Evolutionary conservation across 1,140 invertebrate species (phyloP), one percentile per base, ranked within the genome.

Genomic region (Temnothorax nylanderi): DNA sequence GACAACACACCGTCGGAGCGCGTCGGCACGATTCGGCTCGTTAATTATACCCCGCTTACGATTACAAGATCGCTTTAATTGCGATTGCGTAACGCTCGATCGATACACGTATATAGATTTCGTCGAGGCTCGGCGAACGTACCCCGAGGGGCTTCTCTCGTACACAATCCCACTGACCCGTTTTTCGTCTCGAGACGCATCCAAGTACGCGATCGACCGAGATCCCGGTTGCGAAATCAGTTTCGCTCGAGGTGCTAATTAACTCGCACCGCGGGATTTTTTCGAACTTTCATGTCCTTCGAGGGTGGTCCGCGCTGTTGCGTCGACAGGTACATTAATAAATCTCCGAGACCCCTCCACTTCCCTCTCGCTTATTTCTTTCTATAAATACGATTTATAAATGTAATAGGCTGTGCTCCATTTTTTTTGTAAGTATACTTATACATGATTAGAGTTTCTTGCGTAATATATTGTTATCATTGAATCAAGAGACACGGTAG

Each of bases 61-160:
- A 92, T 92, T 92, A 91, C 91, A 92, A 85, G 91, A 92, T 92
- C 87, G 81, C 85, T 88, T 92, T 92, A 91, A 92, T 92, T 92
- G 89, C 91, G 90, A 89, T 92, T 92, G 87, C 88, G 78, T 87
- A 92, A 92, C 62, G 60, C 26, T 37, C 51, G 89, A 90, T 90
- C 89, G 88, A 90, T 90, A 88, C 87, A 90, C 78, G 62, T 87
- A 74, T 84, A 60, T 34, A 60, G 54, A 72, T 82, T 77, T 74
- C 60, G 56, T 26, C 69, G 32, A 56, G 65, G 8, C 65, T 47
- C 62, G 84, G 26, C 75, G 62, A 86, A 41, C 21, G 18, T 72
- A 8, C 49, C 75, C 84, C 75, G 49, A 67, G 76, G 75, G 47
- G 84, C 21, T 32, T 81, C 32, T 58, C 51, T 65, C 75, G 49